Evolutionary conservation across 2,113 vertebrate species (phyloP).

Genomic region (Hypanus sabinus): DNA sequence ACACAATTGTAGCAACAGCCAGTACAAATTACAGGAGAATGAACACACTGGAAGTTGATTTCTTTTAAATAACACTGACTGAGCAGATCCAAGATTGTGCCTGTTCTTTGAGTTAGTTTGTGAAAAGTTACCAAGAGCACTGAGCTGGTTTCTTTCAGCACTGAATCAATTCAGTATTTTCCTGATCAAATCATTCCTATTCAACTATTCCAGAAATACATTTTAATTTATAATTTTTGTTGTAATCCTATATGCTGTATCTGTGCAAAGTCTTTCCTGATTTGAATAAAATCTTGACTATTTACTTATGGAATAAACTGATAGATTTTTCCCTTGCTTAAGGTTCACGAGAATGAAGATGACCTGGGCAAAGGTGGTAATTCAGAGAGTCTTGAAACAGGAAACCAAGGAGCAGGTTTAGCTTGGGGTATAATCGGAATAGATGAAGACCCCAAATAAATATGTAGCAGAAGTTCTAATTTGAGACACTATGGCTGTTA

Average conservation of each 20-base stretch:
- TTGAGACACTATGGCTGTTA: not conserved
- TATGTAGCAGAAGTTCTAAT: not conserved
- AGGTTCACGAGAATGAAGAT: conserved; percentile 36
- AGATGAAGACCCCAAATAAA: conserved; percentile 25
- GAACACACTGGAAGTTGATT: no score
- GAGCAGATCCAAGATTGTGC: no score
- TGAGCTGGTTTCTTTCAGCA: no score
- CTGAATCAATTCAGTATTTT: no score
- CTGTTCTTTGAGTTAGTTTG: no score
- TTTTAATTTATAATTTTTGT: not conserved
- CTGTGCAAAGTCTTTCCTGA: not conserved
- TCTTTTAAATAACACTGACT: no score
- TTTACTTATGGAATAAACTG: not conserved
- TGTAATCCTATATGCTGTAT: not conserved
- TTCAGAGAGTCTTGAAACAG: conserved; percentile 25
- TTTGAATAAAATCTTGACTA: no score
- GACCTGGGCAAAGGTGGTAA: conserved; percentile 35
- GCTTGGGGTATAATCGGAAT: conserved; percentile 39
- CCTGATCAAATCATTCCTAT: no score
- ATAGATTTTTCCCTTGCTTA: not conserved
- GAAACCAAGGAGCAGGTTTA: conserved; percentile 28
- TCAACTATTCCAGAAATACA: no score
- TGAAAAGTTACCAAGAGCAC: no score
- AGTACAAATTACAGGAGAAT: no score
- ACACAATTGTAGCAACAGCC: no score